Evolutionary conservation across 2,113 vertebrate species (phyloP), one percentile per base, ranked within the genome.

Genomic region (Chloropsis cyanopogon): DNA sequence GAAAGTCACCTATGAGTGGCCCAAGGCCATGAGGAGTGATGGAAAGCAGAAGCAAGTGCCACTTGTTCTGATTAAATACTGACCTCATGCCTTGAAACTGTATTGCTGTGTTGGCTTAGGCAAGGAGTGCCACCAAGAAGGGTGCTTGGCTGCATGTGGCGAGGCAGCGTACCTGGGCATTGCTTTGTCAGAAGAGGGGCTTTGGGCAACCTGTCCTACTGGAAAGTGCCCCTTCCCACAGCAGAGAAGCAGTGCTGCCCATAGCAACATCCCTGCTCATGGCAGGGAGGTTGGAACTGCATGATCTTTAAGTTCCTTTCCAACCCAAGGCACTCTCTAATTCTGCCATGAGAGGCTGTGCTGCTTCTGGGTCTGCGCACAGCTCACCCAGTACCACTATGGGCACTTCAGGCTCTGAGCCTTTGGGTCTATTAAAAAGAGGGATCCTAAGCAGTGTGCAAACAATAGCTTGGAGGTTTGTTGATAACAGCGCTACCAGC

Each of bases 41-140:
- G 16, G 16, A 47, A 29, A 76, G 17, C 24, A 68, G 44, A 89
- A 31, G 24, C 9, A 54, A 63, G 64, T 46, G 22, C 5, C 25
- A 14, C 39, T 70, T 26, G 10, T 7, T 59, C 37, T 53, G 35
- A 46, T 42, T 59, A 59, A 65, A 63, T 46, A 42, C n/a, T 17
- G 19, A 25, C 37, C 26, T 17, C 41, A 37, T 64, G 53, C 80
- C 54, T 72, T 65, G 39, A 35, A 52, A 44, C 37, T 19, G 20
- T 41, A 16, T 37, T 70, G 46, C 46, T 61, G 12, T 12, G 2
- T 33, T 4, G 4, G 23, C 47, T 53, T 12, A 0, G 4, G 24
- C 0, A 0, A 12, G 41, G 52, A 53, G 56, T 3, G 10, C 42
- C 10, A 3, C 37, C 6, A 37, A 65, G 24, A 16, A 65, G 5